Conservation (phyloP, 2,113 vertebrate genomes). For the Buteo buteo region DNA sequence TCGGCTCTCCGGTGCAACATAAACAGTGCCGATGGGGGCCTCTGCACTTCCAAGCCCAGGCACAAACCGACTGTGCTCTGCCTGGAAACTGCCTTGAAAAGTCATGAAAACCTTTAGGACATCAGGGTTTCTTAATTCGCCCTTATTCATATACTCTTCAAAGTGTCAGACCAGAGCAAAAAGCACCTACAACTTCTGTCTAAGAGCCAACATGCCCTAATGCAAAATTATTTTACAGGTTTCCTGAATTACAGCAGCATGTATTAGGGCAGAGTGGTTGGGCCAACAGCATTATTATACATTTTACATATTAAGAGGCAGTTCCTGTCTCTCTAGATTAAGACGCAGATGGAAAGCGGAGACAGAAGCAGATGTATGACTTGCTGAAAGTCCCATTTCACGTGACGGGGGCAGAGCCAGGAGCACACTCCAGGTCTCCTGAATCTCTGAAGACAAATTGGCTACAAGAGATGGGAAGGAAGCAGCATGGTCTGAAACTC, state of each 20-base stretch:
- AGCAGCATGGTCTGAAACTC: slow-evolving; percentile 7
- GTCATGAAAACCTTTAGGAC: not conserved
- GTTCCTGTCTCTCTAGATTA: not conserved
- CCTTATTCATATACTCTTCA: not conserved
- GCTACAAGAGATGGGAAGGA: slow-evolving; percentile 23
- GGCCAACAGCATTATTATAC: not conserved
- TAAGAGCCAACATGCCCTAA: not conserved
- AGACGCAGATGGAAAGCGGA: not conserved
- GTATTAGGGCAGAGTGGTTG: not conserved
- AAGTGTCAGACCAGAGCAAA: not conserved
- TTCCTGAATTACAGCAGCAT: not conserved
- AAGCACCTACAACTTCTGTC: not conserved
- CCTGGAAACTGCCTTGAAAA: not conserved
- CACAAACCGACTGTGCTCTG: not conserved
- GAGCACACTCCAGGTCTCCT: not conserved
- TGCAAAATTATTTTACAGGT: not conserved
- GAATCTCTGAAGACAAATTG: slow-evolving; percentile 17
- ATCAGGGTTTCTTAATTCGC: not conserved
- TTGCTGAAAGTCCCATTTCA: not conserved
- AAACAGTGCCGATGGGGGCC: not conserved
- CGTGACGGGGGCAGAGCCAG: not conserved
- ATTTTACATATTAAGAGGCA: not conserved
- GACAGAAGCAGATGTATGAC: not conserved
- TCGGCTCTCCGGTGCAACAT: not conserved
- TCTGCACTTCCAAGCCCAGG: not conserved